Base-by-base conservation (phyloP, 2,113 vertebrate genomes). In the Podarcis muralis region DNA sequence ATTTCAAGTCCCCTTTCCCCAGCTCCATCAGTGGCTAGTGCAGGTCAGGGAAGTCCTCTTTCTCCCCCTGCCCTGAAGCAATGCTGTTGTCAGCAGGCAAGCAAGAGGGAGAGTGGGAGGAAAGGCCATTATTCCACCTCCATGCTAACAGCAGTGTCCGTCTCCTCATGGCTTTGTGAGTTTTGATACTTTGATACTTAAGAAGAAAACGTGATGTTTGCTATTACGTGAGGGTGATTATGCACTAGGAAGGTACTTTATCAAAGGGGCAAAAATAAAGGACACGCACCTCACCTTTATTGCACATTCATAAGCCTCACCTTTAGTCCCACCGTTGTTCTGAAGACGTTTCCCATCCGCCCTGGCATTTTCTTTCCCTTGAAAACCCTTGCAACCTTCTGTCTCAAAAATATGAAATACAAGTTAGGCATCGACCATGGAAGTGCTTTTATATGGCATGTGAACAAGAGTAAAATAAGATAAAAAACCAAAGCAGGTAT, bases 301-400 rank as follows among this genome's bases (percentile, higher is more conserved):
- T 69, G 98, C 98, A 18, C 37, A 20, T 30, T 78, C 30, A 30
- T 59, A 66, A 89, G 85, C 93, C 95, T 91, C 93, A 99, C 99
- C 97, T 99, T 99, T 76, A 99, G 95, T 57, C 98, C 98, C 27
- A 87, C 91, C 12, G 92, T 85, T 7, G 99, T 99, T 90, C 97
- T 91, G 27, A 96, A 97, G 77, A 87, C 3, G 89, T 99, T 99
- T 20, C 99, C 99, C 98, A 99, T 98, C 89, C 48, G 93, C 59
- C 99, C 99, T 2, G 99, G 98, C 99, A 99, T 98, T 93, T 99
- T 99, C 92, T 98, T 99, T 66, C 99, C 99, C 48, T 98, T 98
- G 93, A 98, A 98, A 85, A 99, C 98, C 96, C 97, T 98, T 85
- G 95, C 93, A 93, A 98, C 96, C 95, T 98, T 97, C 99, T 99